Evolutionary conservation across 2,113 vertebrate species (phyloP), one percentile per base, ranked within the genome.

Genomic region (Sisor rabdophorus): DNA sequence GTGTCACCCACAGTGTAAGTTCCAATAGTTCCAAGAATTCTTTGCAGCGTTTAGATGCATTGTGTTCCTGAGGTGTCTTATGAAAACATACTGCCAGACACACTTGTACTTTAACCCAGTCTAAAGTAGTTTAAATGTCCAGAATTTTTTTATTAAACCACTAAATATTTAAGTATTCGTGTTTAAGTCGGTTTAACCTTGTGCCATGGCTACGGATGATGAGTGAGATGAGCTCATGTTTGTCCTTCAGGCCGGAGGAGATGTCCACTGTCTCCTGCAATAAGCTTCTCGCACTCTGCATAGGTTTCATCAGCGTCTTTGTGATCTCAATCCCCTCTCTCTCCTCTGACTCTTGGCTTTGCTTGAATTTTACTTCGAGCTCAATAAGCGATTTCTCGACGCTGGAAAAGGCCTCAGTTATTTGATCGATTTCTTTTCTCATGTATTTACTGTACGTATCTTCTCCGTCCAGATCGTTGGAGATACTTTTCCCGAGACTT

Each of bases 391-490:
- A 95, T 71, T 92, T 93, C 85, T 96, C 96, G 40, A 96, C 96
- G 84, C 84, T 92, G 61, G 93, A 90, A 82, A 98, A 98, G 22
- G 95, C 95, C 70, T 98, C 95, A 20, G 91, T 85, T 79, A 98
- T 96, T 89, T 98, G 95, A 12, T 91, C 87, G 1, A 94, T 89
- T 79, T 98, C 96, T 17, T 93, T 83, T 75, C 89, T 92, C 82
- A 98, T 92, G 86, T 96, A 94, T 73, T 92, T 91, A 11, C 94
- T 94, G 75, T 98, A 98, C 80, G 93, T 95, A 83, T 96, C 95
- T 78, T 98, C 95, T 7, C 96, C 96, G 76, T 98, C 96, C 89
- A 98, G 89, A 86, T 98, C 96, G 60, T 93, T 94, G 50, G 93
- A 92, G 80, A 96, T 93, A 55, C 92, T 93, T 72, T 91, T 92